Evolutionary conservation across 2,113 vertebrate genomes (phyloP).

Genomic region (Sylvia atricapilla): DNA sequence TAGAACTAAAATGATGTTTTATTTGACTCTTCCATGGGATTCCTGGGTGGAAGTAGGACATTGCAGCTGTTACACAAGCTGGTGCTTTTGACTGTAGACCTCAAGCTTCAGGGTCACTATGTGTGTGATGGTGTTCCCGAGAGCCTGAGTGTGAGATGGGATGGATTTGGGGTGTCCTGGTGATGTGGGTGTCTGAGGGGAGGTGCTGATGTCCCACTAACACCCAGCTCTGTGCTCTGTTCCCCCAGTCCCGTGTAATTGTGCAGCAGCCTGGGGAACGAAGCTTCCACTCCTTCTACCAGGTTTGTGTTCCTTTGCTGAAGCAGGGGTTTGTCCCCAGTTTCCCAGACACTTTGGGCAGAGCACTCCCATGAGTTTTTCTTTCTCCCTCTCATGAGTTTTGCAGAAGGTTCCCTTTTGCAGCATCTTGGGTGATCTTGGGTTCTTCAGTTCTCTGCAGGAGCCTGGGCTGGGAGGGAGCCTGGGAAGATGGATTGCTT

Average conservation of each 20-base stretch:
- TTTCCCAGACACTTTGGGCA: not conserved
- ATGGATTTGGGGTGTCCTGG: not conserved
- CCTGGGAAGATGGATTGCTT: not conserved
- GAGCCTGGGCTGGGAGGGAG: not conserved
- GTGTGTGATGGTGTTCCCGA: not conserved
- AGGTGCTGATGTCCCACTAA: not conserved
- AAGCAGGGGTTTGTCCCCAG: not conserved
- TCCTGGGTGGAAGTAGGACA: not conserved
- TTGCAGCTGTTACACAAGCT: not conserved
- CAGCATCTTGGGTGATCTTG: not conserved
- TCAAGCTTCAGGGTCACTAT: rapidly evolving
- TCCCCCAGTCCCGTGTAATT: constrained; percentile 90
- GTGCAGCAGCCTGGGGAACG: constrained; percentile 93
- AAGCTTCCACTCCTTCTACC: constrained; percentile 97
- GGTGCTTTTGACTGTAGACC: not conserved
- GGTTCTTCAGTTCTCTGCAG: not conserved
- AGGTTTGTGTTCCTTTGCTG: constrained; percentile 74
- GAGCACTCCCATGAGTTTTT: too few relatives aligned
- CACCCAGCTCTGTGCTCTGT: not conserved
- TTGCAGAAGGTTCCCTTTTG: not conserved
- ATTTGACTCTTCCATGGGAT: not conserved
- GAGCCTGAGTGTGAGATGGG: not conserved
- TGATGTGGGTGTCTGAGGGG: not conserved
- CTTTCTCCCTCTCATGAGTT: not conserved
- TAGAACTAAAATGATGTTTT: not conserved